phyloP scores from a whole-genome alignment of 2,888 invertebrate genomes.

The Agrochola litura region DNA sequence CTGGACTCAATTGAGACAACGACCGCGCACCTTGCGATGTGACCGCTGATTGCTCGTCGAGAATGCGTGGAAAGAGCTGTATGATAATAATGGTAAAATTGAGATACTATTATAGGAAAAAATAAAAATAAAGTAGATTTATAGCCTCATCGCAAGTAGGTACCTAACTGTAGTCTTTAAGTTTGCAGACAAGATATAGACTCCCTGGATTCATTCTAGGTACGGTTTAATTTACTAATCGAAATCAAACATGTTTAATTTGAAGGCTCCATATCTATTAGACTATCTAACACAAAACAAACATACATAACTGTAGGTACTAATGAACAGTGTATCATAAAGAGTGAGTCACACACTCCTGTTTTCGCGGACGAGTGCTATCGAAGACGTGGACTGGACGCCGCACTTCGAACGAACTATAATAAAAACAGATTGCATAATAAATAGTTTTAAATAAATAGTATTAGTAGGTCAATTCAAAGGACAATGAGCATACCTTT shows the following conservation, averaged over 20 bases:
- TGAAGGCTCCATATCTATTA: not conserved
- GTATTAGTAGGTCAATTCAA: not conserved
- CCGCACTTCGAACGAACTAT: slow-evolving; percentile 19
- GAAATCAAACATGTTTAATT: slow-evolving; percentile 36
- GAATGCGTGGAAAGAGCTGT: not conserved
- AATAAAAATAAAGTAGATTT: no score
- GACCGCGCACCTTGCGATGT: slow-evolving; percentile 64
- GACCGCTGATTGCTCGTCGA: slow-evolving; percentile 8
- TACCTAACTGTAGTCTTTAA: not conserved
- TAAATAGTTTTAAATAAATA: slow-evolving; percentile 13
- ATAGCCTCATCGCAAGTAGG: not conserved
- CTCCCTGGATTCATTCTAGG: not conserved
- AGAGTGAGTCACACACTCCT: slow-evolving; percentile 47
- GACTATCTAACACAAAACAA: slow-evolving; percentile 23
- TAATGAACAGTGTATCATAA: slow-evolving; percentile 12
- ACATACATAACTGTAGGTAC: slow-evolving; percentile 8
- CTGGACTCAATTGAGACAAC: slow-evolving; percentile 58
- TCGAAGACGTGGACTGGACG: slow-evolving; percentile 27
- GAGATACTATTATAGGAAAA: no score
- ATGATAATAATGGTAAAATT: not conserved
- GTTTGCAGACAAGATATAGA: not conserved
- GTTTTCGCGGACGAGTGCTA: slow-evolving; percentile 15
- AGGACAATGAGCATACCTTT: slow-evolving; percentile 8
- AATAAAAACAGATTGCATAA: slow-evolving; percentile 6
- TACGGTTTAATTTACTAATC: not conserved